These are phyloP conservation scores for Odontamblyopus lacepedii DNA, from an alignment of 2,797 vertebrate genomes.

Conservation along the genomic window DNA sequence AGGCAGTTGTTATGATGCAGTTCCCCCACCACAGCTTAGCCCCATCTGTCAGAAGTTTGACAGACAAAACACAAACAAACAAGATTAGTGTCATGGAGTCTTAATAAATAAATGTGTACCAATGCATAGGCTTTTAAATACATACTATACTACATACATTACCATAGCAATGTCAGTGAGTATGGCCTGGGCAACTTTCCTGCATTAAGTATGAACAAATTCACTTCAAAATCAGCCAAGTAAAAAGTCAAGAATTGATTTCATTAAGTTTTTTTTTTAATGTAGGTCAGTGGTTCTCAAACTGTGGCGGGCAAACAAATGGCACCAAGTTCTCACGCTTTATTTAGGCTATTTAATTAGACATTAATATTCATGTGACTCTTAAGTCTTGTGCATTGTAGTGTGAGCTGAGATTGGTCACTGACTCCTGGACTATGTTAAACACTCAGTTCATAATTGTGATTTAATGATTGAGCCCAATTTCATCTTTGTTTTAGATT, in stretches of 20 bases:
- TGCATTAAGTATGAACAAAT: neutral
- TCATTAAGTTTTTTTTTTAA: neutral
- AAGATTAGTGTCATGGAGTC: slow-evolving; percentile 2
- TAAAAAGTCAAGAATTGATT: neutral
- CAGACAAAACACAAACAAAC: slow-evolving; percentile 17
- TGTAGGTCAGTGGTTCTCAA: no score
- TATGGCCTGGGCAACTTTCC: neutral
- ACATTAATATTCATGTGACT: no score
- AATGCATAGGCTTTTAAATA: neutral
- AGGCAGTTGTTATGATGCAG: slow-evolving; percentile 56
- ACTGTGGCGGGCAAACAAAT: no score
- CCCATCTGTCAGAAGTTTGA: slow-evolving; percentile 59
- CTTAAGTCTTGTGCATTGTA: no score
- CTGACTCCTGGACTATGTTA: no score
- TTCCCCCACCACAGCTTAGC: slow-evolving; percentile 59
- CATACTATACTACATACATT: neutral
- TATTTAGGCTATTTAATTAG: no score
- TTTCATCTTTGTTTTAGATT: neutral
- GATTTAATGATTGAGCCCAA: no score
- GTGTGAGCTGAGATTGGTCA: no score
- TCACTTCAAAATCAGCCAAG: neutral
- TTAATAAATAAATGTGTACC: neutral
- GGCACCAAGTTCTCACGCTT: no score
- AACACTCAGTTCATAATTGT: no score
- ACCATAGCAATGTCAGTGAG: neutral